Percentiles rank a stretch among this genome's conserved stretches.
Conservation (phyloP, 2,888 invertebrate genomes). For the Micropterix aruncella region DNA sequence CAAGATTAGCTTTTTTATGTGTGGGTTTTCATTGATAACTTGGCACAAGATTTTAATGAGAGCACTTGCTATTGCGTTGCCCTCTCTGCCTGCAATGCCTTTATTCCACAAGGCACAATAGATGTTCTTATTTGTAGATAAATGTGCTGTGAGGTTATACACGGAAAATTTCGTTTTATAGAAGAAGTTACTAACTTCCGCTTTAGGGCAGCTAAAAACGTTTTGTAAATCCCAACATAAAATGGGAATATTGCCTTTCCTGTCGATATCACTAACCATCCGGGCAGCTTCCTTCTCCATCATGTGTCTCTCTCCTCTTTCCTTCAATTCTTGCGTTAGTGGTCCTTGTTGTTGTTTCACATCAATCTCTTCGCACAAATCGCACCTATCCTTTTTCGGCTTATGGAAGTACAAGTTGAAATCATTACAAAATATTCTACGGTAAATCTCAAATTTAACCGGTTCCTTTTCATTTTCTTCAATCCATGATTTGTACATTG, state of each 20-base stretch:
- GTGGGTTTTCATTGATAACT: conserved; percentile 11
- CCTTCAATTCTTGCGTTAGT: conserved; percentile 5
- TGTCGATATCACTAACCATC: conserved; percentile 6
- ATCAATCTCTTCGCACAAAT: conserved; percentile 2
- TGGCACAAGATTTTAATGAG: conserved; percentile 13
- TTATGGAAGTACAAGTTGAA: conserved; percentile 8
- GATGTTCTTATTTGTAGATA: conserved; percentile 14
- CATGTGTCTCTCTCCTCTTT: conserved; percentile 6
- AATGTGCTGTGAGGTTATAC: conserved; percentile 15
- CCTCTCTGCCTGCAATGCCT: conserved; percentile 13
- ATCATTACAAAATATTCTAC: conserved; percentile 7
- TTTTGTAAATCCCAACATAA: conserved; percentile 12
- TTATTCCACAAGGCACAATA: conserved; percentile 15
- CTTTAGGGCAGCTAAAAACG: conserved; percentile 13
- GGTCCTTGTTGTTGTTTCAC: conserved; percentile 4
- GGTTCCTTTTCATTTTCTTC: conserved; percentile 2
- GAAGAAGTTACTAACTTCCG: conserved; percentile 13
- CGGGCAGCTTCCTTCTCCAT: conserved; percentile 4
- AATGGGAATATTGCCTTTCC: conserved; percentile 7
- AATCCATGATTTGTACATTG: conserved; percentile 4
- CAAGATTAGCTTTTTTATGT: too few relatives aligned
- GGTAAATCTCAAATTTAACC: conserved; percentile 4
- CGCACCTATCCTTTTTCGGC: conserved; percentile 10
- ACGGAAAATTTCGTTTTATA: conserved; percentile 13
- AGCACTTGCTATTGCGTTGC: conserved; percentile 14